Evolutionary conservation across 2,888 invertebrate genomes (phyloP).

Genomic region (Trissoscelio sp.): DNA sequence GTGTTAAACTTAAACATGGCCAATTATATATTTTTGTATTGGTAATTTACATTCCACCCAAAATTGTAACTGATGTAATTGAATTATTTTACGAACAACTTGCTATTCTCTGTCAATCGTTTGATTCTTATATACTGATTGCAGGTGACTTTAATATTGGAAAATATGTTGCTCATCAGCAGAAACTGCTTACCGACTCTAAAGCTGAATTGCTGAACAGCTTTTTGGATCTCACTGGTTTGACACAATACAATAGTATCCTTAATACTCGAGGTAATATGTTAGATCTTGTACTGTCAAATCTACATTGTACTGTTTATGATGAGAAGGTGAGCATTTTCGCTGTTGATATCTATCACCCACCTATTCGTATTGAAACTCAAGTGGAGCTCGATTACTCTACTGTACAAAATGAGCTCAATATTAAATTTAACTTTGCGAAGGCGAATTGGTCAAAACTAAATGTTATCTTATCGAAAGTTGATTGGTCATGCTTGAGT

Average conservation of each 20-base stretch:
- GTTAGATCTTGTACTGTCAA: not conserved
- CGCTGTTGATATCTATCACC: not conserved
- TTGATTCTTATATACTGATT: no score
- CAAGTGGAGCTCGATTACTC: no score
- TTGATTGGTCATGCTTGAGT: no score
- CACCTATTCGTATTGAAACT: no score
- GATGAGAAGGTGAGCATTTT: not conserved
- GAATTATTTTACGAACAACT: no score
- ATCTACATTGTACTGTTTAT: not conserved
- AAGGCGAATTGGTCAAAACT: no score
- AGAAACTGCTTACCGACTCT: not conserved
- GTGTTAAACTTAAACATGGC: not conserved
- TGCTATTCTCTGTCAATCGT: no score
- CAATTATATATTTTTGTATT: no score
- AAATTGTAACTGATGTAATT: no score
- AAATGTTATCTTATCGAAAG: no score
- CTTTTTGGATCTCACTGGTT: not conserved
- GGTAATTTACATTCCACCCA: no score
- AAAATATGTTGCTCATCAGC: not conserved
- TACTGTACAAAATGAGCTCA: no score
- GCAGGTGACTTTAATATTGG: not conserved
- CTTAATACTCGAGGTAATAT: not conserved
- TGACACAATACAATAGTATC: not conserved
- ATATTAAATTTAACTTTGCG: not conserved
- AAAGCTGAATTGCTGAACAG: not conserved